Base-by-base conservation (phyloP, 1,140 invertebrate species). In the Sycophaga agraensis region DNA sequence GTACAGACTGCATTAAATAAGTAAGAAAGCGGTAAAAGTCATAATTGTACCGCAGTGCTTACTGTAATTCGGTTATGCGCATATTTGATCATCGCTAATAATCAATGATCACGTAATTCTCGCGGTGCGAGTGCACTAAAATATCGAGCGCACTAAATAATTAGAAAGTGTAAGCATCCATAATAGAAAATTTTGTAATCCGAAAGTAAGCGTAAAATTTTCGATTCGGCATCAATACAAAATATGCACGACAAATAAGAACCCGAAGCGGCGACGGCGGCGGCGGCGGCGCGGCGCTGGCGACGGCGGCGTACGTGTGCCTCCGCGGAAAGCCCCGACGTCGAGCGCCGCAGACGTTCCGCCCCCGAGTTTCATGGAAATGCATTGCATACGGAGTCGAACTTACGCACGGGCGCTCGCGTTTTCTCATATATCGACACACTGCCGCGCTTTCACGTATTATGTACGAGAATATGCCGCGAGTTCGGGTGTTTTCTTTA, bases 31-130 rank as follows among this genome's bases (percentile, higher is more conserved):
- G 16, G 19, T 34, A 17, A 16, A 49, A 14, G 2, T 14, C 11
- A 53, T 39, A 12, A 53, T 24, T 39, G 37, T 39, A 39, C 35
- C 24, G 9, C 39, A n/a, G n/a, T 8, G 9, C 8, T 28, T 2
- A 39, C 14, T 17, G 40, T 12, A 53, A 39, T 26, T 37, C 35
- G 14, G 28, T 53, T 40, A 26, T 43, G 26, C 14, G n/a, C 40
- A 56, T 56, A 56, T 56, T 56, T 28, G 54, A 56, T 34, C 21
- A 24, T 46, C 22, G 21, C 26, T 11, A 24, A 56, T 46, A 42
- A n/a, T n/a, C n/a, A 45, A 34, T 21, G 40, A 56, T 45, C 17
- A 34, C 22, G 40, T 34, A 56, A 45, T n/a, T 56, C 26, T n/a
- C n/a, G n/a, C n/a, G n/a, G n/a, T n/a, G n/a, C n/a, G 24, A 21